phyloP scores from a whole-genome alignment of 2,888 invertebrate genomes.

The Alloplasta piceator region DNA sequence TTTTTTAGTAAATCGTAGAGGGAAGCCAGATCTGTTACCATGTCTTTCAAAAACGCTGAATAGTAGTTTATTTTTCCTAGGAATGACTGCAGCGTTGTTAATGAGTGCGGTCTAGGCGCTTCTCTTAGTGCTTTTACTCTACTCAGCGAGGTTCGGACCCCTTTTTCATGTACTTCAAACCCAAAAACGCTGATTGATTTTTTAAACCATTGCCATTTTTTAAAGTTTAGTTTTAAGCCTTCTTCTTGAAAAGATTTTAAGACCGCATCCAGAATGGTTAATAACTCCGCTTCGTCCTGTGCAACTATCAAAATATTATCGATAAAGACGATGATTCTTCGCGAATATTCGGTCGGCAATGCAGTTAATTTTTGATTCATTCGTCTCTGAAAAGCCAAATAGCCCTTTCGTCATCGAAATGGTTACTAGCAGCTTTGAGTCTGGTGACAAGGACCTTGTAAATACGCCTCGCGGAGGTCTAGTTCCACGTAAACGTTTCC shows the following conservation, averaged over 20 bases:
- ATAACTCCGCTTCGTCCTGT: conserved; percentile 25
- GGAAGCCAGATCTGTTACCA: conserved; percentile 21
- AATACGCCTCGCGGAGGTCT: conserved; percentile 13
- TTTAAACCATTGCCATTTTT: conserved; percentile 36
- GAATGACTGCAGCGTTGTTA: conserved; percentile 23
- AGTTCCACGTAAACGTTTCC: conserved; percentile 1
- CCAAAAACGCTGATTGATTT: conserved; percentile 15
- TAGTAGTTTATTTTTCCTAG: conserved; percentile 22
- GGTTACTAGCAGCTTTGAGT: conserved; percentile 21
- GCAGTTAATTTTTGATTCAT: conserved; percentile 26
- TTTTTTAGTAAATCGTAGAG: conserved; percentile 20
- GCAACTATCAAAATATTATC: conserved; percentile 27
- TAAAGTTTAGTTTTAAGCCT: conserved; percentile 14
- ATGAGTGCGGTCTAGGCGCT: conserved; percentile 23
- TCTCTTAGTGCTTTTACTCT: conserved; percentile 10
- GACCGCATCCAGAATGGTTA: conserved; percentile 30
- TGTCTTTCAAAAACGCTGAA: conserved; percentile 4
- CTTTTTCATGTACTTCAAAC: conserved; percentile 13
- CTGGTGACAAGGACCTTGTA: neutral
- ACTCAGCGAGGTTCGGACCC: conserved; percentile 7
- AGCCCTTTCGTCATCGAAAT: conserved; percentile 9
- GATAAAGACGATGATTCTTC: conserved; percentile 18
- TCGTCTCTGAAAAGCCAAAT: conserved; percentile 23
- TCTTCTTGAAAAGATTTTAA: conserved; percentile 10
- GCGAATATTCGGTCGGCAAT: conserved; percentile 14